Evolutionary conservation across 2,888 invertebrate species (phyloP).

Genomic region (Chalcosyrphus nemorum): DNA sequence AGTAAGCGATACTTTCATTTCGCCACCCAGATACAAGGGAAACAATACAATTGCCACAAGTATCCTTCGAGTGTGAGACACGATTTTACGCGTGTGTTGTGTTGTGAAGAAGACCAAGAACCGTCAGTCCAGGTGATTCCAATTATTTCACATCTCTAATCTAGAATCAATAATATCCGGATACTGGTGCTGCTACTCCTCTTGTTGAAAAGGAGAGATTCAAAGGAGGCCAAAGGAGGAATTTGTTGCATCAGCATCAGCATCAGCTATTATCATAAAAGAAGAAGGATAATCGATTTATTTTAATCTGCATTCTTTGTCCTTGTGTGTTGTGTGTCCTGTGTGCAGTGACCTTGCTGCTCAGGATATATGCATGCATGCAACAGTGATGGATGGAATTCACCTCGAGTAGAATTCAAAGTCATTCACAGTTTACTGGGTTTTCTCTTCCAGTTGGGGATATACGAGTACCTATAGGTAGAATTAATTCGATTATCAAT

Average conservation of each 20-base stretch:
- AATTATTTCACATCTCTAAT: constrained; percentile 37
- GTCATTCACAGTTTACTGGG: constrained; percentile 50
- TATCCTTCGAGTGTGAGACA: constrained; percentile 26
- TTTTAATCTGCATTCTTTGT: constrained; percentile 38
- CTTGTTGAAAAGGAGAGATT: background rate
- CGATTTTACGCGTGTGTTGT: constrained; percentile 11
- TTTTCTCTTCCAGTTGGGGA: constrained; percentile 5
- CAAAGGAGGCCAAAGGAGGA: constrained; percentile 1
- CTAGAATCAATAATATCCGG: constrained; percentile 33
- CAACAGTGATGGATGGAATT: constrained; percentile 5
- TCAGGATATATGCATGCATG: constrained; percentile 11
- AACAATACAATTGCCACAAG: constrained; percentile 12
- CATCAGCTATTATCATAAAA: background rate
- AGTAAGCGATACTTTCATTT: constrained; percentile 17
- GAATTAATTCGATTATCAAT: constrained; percentile 69
- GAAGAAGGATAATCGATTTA: constrained; percentile 62
- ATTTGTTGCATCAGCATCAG: background rate
- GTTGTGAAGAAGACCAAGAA: background rate
- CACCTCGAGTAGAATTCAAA: constrained; percentile 65
- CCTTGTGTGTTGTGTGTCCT: no score
- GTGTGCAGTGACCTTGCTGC: constrained; percentile 52
- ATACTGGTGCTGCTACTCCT: no score
- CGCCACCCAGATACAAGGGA: background rate
- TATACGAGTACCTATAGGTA: no score
- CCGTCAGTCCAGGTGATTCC: constrained; percentile 41